A percentile compares a stretch with the other conserved stretches of the same genome.
These are phyloP conservation scores for Anagyrus pseudococci DNA, from an alignment of 2,888 invertebrate species.

Conservation along the genomic window DNA sequence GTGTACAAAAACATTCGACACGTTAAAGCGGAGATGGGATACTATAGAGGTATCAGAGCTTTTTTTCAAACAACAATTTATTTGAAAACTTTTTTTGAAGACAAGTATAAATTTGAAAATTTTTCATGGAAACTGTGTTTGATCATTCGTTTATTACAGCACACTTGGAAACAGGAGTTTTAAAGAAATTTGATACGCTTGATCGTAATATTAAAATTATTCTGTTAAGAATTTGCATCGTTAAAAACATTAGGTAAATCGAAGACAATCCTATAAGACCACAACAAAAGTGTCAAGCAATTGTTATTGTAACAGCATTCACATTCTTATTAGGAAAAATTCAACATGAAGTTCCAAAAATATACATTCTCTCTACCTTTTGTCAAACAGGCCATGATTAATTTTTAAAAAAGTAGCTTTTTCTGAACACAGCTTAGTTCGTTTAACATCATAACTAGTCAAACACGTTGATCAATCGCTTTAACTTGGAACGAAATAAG, in stretches of 20 bases:
- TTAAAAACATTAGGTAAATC: neutral
- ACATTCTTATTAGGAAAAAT: neutral
- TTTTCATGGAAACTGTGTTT: too few species aligned
- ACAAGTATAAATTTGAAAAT: too few species aligned
- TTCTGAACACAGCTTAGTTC: neutral
- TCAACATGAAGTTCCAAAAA: neutral
- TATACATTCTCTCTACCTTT: neutral
- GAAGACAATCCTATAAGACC: neutral
- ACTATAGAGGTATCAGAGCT: too few species aligned
- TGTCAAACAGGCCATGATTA: neutral
- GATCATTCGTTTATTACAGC: too few species aligned
- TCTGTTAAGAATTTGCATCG: too few species aligned
- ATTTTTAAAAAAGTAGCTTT: neutral
- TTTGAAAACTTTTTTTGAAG: too few species aligned
- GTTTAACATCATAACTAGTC: neutral
- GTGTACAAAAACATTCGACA: neutral
- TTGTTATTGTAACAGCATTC: neutral
- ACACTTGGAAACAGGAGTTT: too few species aligned
- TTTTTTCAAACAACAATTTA: too few species aligned
- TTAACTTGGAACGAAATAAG: conserved; percentile 3
- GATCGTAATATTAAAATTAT: too few species aligned
- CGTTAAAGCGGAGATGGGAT: too few species aligned
- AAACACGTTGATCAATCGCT: conserved; percentile 2
- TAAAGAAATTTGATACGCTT: too few species aligned
- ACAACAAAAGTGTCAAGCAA: neutral